Base-by-base conservation (phyloP, 2,113 vertebrate species). In the Lamprotornis superbus region DNA sequence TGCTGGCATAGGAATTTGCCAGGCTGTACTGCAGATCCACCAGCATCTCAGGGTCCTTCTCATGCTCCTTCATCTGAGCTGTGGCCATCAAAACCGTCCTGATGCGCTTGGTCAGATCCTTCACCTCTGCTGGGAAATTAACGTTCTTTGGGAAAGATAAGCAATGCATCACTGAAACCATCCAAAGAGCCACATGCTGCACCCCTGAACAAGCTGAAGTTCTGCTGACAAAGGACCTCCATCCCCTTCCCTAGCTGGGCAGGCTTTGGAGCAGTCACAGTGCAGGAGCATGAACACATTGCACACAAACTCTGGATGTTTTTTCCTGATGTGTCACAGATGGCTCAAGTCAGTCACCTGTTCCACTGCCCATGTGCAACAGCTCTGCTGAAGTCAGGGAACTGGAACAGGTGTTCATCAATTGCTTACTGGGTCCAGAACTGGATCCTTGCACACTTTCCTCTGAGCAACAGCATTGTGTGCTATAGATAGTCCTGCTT, bases 41-140 rank as follows among this genome's bases (percentile, higher is more conserved):
- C 81, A 99, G 97, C 99, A 99, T 99, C 96, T 99, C 99, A 0
- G 99, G 99, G 93, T 99, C 99, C 91, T 99, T 99, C 97, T 99
- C 99, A 4, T 99, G 99, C 96, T 99, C 99, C 90, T 99, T 99
- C 99, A 99, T 99, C 97, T 99, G 99, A 9, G 99, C 99, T 4
- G 99, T 99, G 92, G 99, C 99, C 99, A 99, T 99, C 91, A 99
- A 97, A 83, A 99, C 99, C 0, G 99, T 99, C 55, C 99, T 97
- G 96, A 99, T 99, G 79, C 99, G 98, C 84, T 99, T 99, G 60
- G 99, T 99, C 87, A 99, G 97, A 87, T 99, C 99, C 97, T 99
- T 99, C 76, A 99, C 99, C 92, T 99, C 99, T 77, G 98, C 99
- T 55, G 99, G 99, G 96, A 99, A 99, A 60, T 98, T 95, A 84